Conservation (phyloP, 2,113 vertebrate genomes). For the Ibidorhyncha struthersii region DNA sequence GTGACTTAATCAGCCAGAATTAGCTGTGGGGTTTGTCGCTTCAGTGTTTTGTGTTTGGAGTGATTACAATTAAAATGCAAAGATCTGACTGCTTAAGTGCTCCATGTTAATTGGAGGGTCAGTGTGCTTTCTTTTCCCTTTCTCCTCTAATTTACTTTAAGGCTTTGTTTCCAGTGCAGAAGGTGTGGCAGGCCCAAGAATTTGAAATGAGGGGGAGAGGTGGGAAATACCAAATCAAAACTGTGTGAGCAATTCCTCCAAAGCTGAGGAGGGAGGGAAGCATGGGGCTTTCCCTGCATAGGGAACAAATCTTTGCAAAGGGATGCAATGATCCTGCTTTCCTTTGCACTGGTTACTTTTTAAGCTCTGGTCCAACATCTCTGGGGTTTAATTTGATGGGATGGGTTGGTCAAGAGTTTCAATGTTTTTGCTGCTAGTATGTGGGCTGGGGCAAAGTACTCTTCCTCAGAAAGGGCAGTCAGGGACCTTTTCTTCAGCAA, state of each 20-base stretch:
- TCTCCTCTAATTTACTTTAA: constrained; percentile 29
- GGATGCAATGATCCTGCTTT: background rate
- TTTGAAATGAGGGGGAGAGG: background rate
- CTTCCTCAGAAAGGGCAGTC: background rate
- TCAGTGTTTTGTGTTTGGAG: constrained; percentile 20
- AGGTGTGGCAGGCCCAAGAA: background rate
- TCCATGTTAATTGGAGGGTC: background rate
- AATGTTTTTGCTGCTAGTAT: background rate
- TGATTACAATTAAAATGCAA: constrained; percentile 53
- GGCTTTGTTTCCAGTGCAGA: background rate
- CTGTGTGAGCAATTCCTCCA: background rate
- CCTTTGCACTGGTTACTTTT: background rate
- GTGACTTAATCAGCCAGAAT: constrained; percentile 40
- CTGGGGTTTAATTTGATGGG: background rate
- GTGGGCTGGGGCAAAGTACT: background rate
- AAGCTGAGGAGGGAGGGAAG: background rate
- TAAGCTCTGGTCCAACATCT: background rate
- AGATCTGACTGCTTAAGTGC: constrained; percentile 8
- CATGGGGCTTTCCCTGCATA: background rate
- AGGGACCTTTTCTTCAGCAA: background rate
- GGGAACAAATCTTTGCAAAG: background rate
- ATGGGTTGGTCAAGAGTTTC: background rate
- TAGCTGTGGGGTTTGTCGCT: constrained; percentile 48
- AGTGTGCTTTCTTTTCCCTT: background rate
- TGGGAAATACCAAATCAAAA: background rate